These are phyloP conservation scores for Amazonetta brasiliensis DNA, from an alignment of 2,797 vertebrate species.

Conservation along the genomic window DNA sequence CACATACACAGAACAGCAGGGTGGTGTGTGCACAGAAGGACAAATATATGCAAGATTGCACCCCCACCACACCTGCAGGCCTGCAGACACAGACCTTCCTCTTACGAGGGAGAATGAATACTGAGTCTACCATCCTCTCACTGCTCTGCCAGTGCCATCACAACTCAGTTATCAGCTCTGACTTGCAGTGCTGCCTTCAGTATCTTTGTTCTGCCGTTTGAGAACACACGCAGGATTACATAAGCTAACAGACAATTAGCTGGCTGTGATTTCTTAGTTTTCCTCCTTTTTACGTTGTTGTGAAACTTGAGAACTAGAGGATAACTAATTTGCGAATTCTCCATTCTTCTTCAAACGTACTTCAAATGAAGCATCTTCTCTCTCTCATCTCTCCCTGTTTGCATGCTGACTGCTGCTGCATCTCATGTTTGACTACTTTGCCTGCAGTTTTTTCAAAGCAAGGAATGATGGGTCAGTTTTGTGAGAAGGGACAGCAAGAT, in stretches of 20 bases:
- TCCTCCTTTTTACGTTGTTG: not conserved
- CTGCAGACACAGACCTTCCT: not conserved
- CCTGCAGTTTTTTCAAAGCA: not conserved
- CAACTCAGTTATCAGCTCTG: not conserved
- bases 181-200: not conserved
- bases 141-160: not conserved
- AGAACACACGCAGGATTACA: not conserved
- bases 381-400: not conserved
- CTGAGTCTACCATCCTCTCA: not conserved
- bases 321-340: constrained; percentile 5
- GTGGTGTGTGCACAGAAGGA: not conserved
- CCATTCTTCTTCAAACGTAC: not conserved
- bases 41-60: not conserved
- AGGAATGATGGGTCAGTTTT: not conserved
- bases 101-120: not conserved
- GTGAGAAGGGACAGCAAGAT: not conserved
- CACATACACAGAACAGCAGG: not conserved
- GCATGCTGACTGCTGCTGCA: not conserved
- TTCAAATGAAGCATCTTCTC: not conserved
- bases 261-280: not conserved
- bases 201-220: not conserved
- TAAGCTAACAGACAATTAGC: not conserved
- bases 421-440: not conserved
- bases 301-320: not conserved
- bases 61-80: not conserved